phyloP scores from a whole-genome alignment of 2,797 vertebrate species.

The Dallia pectoralis region DNA sequence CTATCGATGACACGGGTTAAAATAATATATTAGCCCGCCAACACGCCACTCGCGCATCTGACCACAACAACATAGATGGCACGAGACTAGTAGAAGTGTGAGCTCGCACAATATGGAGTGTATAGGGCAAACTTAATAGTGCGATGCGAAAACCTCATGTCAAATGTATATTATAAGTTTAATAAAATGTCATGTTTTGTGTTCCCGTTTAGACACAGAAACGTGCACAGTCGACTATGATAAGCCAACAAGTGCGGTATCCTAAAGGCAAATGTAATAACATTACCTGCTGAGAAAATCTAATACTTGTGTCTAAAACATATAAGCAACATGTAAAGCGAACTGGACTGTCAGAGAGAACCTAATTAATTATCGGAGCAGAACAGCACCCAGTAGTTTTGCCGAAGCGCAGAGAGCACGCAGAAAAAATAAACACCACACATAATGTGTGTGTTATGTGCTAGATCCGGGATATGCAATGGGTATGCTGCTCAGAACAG shows the following conservation, averaged over 20 bases:
- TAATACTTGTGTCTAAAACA: neutral
- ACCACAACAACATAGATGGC: neutral
- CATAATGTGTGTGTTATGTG: conserved; percentile 36
- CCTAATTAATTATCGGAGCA: neutral
- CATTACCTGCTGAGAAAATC: neutral
- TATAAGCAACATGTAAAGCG: neutral
- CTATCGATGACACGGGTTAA: neutral
- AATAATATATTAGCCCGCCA: neutral
- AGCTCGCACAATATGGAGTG: too few relatives aligned
- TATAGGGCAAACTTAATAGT: too few relatives aligned
- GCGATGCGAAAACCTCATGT: too few relatives aligned
- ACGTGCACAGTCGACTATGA: too few relatives aligned
- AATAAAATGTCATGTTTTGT: too few relatives aligned
- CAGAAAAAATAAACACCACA: conserved; percentile 26
- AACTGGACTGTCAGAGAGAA: neutral
- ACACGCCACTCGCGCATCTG: neutral
- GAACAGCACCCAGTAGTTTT: conserved; percentile 4
- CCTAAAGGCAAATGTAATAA: neutral
- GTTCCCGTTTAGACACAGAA: too few relatives aligned
- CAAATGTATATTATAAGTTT: too few relatives aligned
- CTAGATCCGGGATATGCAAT: conserved; percentile 21
- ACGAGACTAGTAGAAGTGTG: neutral
- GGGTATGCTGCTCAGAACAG: conserved; percentile 28
- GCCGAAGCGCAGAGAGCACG: conserved; percentile 14
- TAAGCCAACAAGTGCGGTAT: neutral